Base-by-base conservation (phyloP, 1,140 invertebrate species). In the Frieseomelitta varia region DNA sequence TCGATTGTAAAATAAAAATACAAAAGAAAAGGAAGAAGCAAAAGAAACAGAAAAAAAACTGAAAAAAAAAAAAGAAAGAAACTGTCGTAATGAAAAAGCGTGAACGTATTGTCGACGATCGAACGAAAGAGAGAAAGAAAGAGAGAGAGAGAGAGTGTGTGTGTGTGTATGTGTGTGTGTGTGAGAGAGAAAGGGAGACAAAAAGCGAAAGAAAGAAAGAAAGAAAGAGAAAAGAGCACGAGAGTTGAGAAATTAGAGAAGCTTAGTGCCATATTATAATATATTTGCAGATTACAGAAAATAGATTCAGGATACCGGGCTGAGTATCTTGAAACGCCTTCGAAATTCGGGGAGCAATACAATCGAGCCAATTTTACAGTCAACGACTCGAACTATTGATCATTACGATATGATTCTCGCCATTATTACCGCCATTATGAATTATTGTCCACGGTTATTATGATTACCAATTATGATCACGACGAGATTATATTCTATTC, bases 331-430 rank as follows among this genome's bases (percentile, higher is more conserved):
- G 30, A 58, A 58, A 80, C 69, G 83, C 71, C 78, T 85, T 85
- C 78, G 69, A 86, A 79, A 79, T 88, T 85, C 67, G 71, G 68
- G 63, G 58, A 79, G 68, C 56, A 83, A 83, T 83, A 83, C 81
- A 78, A 85, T 85, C 80, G 73, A 80, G 84, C 76, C 84, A 89
- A 69, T 88, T 78, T 88, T 88, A 81, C 86, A 87, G 72, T 27
- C 86, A 77, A 73, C 72, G 81, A 72, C 72, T 86, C 58, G 76
- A 67, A 68, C 74, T 79, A 71, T 68, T 56, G n/a, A 58, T 85
- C 55, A 71, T 72, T 78, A 79, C 55, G n/a, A 55, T 65, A 68
- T 55, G 39, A 65, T 56, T 47, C 51, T n/a, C 17, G 21, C 47
- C 53, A 74, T 67, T 67, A 53, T 30, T 73, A 81, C 47, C n/a